phyloP scores from a whole-genome alignment of 2,797 vertebrate genomes.

The Tragelaphus eurycerus region DNA sequence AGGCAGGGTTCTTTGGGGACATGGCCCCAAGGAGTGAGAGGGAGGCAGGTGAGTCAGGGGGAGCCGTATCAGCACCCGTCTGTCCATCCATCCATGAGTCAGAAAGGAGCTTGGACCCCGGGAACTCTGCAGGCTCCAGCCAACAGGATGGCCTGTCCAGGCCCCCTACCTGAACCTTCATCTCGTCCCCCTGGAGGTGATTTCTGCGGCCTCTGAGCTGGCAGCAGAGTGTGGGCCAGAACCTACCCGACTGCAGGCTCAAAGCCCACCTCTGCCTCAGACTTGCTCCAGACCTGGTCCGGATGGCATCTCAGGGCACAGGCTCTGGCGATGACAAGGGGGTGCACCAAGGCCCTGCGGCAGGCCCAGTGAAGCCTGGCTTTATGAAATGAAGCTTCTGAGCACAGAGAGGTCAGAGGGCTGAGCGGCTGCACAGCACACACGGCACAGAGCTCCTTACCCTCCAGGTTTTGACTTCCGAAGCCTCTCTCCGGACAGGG shows the following conservation, averaged over 20 bases:
- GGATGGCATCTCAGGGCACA: background rate
- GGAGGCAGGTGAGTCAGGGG: background rate
- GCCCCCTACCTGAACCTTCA: background rate
- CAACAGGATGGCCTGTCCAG: background rate
- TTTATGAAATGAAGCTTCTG: background rate
- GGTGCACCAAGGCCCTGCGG: accelerated
- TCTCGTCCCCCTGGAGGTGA: background rate
- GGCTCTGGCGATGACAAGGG: background rate
- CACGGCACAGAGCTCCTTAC: background rate
- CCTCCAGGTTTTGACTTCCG: background rate
- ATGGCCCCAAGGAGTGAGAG: accelerated
- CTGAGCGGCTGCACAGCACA: background rate
- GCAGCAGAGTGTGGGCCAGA: background rate
- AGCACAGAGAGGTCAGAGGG: background rate
- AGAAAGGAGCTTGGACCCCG: background rate
- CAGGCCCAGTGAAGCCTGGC: background rate
- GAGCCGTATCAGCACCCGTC: background rate
- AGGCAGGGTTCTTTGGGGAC: background rate
- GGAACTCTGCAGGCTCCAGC: background rate
- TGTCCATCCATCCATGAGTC: background rate
- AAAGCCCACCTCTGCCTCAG: background rate
- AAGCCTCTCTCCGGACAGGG: background rate
- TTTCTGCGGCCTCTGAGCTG: background rate
- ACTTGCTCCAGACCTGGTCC: background rate
- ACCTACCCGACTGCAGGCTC: background rate